Percentiles rank a stretch among this genome's conserved stretches.
Conservation (phyloP, 2,113 vertebrate species). For the Aptenodytes forsteri region DNA sequence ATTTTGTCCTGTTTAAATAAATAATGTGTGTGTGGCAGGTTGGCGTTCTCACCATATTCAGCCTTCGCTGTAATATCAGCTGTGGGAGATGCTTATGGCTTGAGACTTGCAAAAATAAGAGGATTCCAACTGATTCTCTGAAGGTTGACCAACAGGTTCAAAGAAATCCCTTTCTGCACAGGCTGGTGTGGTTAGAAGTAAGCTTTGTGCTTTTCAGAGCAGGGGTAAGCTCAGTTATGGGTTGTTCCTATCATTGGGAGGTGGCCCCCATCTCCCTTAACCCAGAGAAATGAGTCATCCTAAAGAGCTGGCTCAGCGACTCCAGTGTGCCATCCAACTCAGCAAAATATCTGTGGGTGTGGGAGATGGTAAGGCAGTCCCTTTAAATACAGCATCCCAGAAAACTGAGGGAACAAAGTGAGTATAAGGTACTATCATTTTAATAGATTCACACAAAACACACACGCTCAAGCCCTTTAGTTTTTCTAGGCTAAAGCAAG, state of each 20-base stretch:
- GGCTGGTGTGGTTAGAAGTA: background rate
- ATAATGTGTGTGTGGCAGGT: background rate
- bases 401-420: background rate
- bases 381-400: background rate
- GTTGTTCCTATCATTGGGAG: background rate
- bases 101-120: background rate
- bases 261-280: background rate
- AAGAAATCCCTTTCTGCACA: background rate
- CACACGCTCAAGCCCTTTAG: background rate
- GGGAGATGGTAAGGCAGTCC: background rate
- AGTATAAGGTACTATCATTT: background rate
- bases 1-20: conserved; percentile 44
- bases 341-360: background rate
- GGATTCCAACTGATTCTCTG: background rate
- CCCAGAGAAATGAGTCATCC: background rate
- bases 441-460: background rate
- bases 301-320: background rate
- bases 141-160: background rate
- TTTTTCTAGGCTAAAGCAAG: conserved; percentile 40
- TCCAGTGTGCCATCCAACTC: background rate
- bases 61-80: background rate
- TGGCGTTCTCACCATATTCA: background rate
- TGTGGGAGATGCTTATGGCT: background rate
- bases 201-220: background rate
- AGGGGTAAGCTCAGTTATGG: background rate